Evolutionary conservation across 1,140 invertebrate species (phyloP), one percentile per base, ranked within the genome.

Genomic region (Bombus huntii): DNA sequence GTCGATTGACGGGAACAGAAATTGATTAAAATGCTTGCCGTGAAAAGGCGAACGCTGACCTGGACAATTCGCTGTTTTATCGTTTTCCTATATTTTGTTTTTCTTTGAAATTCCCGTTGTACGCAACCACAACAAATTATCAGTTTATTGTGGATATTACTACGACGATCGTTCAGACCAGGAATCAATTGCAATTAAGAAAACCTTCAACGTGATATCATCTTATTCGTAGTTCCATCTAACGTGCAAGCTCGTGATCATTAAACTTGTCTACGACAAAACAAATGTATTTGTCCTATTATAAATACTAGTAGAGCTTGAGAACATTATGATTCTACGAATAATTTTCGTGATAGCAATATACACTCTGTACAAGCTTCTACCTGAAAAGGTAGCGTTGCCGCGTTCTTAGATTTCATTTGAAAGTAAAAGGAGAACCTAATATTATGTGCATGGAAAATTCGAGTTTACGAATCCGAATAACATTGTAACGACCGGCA

Each of bases 21-120:
- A 76, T 76, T 76, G 31, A 76, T 76, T 76, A 76, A 76, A 76
- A 76, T 39, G 31, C 12, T 37, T 59, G 53, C 37, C 74, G 47
- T 37, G 25, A 76, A 59, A 34, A 25, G 74, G 31, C 47, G 25
- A 34, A 57, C 74, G 47, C 47, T 37, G 12, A 47, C 31, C 74
- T 31, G 4, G 6, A 39, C 22, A 37, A 76, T 76, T 76, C 12
- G 34, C 18, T 34, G 4, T 76, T 76, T 76, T 76, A 76, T 76
- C 74, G 47, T 31, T 59, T 76, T 76, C 31, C 47, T 59, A 76
- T 59, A 76, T 34, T 37, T 76, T 18, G 22, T 34, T 75, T 57
- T 57, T 8, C 47, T 18, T 34, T 37, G 57, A 62, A 77, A 39
- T 10, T n/a, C 34, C 31, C 34, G 42, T n/a, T 22, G 57, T 18